Conservation (phyloP, 2,113 vertebrate genomes). For the Entosphenus tridentatus region DNA sequence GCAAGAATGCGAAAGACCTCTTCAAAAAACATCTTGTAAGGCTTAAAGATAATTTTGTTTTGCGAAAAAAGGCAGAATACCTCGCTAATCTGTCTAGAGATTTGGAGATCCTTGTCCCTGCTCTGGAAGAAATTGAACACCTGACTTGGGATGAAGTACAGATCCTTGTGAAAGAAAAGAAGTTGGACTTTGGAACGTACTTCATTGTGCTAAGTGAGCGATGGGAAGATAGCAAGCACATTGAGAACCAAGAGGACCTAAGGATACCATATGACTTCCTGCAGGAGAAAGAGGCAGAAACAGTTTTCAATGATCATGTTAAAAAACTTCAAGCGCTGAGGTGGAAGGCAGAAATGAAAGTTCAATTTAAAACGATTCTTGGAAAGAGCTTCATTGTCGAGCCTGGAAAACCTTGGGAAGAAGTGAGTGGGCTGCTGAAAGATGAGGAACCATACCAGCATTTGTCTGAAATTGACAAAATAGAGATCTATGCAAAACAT, state of each 20-base stretch:
- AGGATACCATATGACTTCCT: constrained; percentile 73
- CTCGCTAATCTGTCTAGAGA: constrained; percentile 47
- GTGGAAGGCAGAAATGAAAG: constrained; percentile 48
- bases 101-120: constrained; percentile 41
- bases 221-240: constrained; percentile 61
- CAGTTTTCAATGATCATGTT: constrained; percentile 46
- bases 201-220: constrained; percentile 81
- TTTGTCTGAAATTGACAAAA: constrained; percentile 57
- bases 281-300: constrained; percentile 42
- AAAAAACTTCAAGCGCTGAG: constrained; percentile 55
- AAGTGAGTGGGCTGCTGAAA: constrained; percentile 86
- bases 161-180: constrained; percentile 50
- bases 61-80: constrained; percentile 45
- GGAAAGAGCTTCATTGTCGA: constrained; percentile 61
- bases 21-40: constrained; percentile 69
- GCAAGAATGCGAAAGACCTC: constrained; percentile 68
- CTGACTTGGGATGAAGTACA: constrained; percentile 48
- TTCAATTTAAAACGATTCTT: constrained; percentile 62
- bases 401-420: constrained; percentile 84
- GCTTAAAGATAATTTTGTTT: constrained; percentile 79
- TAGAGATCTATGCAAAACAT: constrained; percentile 77
- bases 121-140: constrained; percentile 63
- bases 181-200: constrained; percentile 60
- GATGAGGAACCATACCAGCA: constrained; percentile 79
- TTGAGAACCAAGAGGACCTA: constrained; percentile 47